These are phyloP conservation scores for Podilymbus podiceps DNA, from an alignment of 2,113 vertebrate species.

Conservation along the genomic window DNA sequence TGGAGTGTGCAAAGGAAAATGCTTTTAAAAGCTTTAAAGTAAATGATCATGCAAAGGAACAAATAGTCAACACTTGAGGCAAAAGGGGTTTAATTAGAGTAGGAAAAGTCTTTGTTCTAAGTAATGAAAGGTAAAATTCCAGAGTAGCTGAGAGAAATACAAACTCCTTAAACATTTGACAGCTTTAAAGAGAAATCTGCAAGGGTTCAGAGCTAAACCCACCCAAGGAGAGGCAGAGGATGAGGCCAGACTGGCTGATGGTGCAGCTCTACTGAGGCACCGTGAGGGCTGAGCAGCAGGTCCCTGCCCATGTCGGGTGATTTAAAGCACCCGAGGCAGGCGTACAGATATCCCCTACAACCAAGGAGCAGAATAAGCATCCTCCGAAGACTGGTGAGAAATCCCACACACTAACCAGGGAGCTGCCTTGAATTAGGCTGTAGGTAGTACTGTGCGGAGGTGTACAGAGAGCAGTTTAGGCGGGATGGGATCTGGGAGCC, in stretches of 20 bases:
- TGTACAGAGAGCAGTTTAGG: not conserved
- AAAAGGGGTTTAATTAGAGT: slow-evolving; percentile 27
- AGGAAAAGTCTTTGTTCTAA: slow-evolving; percentile 19
- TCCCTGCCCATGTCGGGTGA: not conserved
- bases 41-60: not conserved
- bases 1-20: not conserved
- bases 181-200: not conserved
- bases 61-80: not conserved
- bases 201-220: not conserved
- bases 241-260: not conserved
- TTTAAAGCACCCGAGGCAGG: not conserved
- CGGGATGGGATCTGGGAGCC: not conserved
- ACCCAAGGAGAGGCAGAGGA: not conserved
- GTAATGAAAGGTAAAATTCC: not conserved
- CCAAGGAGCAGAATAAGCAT: not conserved
- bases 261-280: not conserved
- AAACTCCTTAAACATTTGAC: not conserved
- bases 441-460: not conserved
- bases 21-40: slow-evolving; percentile 5
- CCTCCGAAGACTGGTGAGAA: not conserved
- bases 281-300: not conserved
- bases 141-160: not conserved
- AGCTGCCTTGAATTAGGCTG: not conserved
- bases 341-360: not conserved
- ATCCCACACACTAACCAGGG: not conserved